These are phyloP conservation scores for Porites australiensis DNA, from an alignment of 64 coral and sea anemone genomes.

Conservation along the genomic window DNA sequence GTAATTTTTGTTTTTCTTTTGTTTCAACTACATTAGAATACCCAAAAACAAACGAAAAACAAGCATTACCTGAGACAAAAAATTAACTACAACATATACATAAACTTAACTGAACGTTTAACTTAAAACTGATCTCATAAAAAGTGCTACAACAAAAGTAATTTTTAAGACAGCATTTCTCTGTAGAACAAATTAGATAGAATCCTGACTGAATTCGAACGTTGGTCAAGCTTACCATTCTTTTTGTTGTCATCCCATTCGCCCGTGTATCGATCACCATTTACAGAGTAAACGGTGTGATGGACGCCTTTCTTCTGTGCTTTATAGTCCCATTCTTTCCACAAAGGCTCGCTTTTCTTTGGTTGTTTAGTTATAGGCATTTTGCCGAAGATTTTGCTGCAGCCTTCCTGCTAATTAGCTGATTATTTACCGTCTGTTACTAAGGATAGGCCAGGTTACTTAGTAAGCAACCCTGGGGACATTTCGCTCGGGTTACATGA, in stretches of 20 bases:
- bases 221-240: constrained; percentile 68
- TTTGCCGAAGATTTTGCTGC: neutral
- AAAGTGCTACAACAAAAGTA: no score
- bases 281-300: constrained; percentile 95
- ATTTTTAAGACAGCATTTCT: neutral
- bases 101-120: no score
- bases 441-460: constrained; percentile 27
- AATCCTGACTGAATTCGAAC: neutral
- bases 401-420: neutral
- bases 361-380: constrained; percentile 99
- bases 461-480: neutral
- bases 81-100: no score
- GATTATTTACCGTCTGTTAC: constrained; percentile 46
- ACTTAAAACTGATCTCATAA: no score
- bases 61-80: no score
- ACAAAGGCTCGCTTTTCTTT: constrained; percentile 92
- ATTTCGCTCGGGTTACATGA: neutral
- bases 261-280: constrained; percentile 97
- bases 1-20: no score
- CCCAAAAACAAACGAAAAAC: no score
- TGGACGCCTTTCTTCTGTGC: constrained; percentile 97
- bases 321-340: constrained; percentile 99
- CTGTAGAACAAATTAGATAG: no score
- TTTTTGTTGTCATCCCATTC: constrained; percentile 96
- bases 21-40: no score